These are phyloP conservation scores for Agonopterix alstromeriana DNA, from an alignment of 2,888 invertebrate genomes.

Conservation along the genomic window DNA sequence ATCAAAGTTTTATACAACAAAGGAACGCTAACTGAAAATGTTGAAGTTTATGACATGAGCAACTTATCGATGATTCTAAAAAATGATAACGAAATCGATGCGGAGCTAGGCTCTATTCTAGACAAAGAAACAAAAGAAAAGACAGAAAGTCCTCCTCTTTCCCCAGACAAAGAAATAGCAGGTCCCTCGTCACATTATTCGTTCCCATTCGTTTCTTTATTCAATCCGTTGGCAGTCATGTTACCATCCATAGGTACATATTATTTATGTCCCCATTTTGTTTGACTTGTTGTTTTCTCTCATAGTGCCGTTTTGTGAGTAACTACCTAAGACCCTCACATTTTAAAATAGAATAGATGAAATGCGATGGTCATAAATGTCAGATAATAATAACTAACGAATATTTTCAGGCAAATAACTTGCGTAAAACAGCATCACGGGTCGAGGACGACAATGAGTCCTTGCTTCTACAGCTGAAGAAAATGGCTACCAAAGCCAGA, in stretches of 20 bases:
- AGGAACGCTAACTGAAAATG: constrained; percentile 24
- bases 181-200: constrained; percentile 39
- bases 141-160: constrained; percentile 68
- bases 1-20: constrained; percentile 22
- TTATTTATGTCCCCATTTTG: constrained; percentile 11
- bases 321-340: constrained; percentile 17
- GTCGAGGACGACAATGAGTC: constrained; percentile 98
- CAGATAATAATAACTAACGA: constrained; percentile 51
- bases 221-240: constrained; percentile 67
- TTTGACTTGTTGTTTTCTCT: constrained; percentile 24
- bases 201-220: constrained; percentile 60
- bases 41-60: constrained; percentile 15
- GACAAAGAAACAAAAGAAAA: constrained; percentile 33
- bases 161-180: constrained; percentile 44
- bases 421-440: constrained; percentile 92
- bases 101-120: constrained; percentile 3
- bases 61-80: constrained; percentile 12
- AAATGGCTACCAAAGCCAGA: constrained; percentile 93
- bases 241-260: constrained; percentile 70
- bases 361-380: constrained; percentile 10
- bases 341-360: constrained; percentile 22
- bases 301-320: constrained; percentile 31
- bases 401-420: constrained; percentile 87
- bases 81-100: constrained; percentile 11
- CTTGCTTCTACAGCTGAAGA: constrained; percentile 95